These are phyloP conservation scores for Euleptes europaea DNA, from an alignment of 2,113 vertebrate species.

Conservation along the genomic window DNA sequence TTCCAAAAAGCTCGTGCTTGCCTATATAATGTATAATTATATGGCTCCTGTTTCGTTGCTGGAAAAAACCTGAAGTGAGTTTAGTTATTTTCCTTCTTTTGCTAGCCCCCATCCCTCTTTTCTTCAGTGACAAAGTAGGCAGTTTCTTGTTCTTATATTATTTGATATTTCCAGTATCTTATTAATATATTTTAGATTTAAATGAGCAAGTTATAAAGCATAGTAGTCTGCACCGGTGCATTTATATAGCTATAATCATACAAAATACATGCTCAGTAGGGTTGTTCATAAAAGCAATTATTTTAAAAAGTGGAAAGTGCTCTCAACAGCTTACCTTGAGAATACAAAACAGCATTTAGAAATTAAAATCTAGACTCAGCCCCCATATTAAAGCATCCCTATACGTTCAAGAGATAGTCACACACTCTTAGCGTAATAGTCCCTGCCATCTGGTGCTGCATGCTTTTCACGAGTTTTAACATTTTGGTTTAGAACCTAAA, in stretches of 20 bases:
- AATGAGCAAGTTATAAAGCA: conserved; percentile 1
- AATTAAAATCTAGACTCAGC: conserved; percentile 43
- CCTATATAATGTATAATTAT: conserved; percentile 22
- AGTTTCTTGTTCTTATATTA: conserved; percentile 19
- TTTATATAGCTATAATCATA: background rate
- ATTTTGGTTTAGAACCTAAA: conserved; percentile 74
- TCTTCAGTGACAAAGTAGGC: conserved; percentile 7
- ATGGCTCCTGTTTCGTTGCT: conserved; percentile 7
- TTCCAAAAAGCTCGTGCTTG: background rate
- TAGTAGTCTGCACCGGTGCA: background rate
- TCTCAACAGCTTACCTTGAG: conserved; percentile 45
- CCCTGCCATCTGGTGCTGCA: conserved; percentile 64
- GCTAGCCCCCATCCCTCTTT: background rate
- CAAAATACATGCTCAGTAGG: background rate
- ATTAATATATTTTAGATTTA: conserved; percentile 10
- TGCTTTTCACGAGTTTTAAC: conserved; percentile 65
- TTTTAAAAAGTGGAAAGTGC: conserved; percentile 26
- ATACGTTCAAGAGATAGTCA: conserved; percentile 18
- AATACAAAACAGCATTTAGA: conserved; percentile 47
- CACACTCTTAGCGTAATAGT: conserved; percentile 48
- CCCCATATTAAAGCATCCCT: conserved; percentile 15
- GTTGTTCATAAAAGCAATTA: conserved; percentile 26
- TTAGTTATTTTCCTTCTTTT: background rate
- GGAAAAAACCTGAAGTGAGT: conserved; percentile 9
- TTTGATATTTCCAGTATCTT: background rate